Base-by-base conservation (phyloP, 2,113 vertebrate genomes). In the Cebus imitator region DNA sequence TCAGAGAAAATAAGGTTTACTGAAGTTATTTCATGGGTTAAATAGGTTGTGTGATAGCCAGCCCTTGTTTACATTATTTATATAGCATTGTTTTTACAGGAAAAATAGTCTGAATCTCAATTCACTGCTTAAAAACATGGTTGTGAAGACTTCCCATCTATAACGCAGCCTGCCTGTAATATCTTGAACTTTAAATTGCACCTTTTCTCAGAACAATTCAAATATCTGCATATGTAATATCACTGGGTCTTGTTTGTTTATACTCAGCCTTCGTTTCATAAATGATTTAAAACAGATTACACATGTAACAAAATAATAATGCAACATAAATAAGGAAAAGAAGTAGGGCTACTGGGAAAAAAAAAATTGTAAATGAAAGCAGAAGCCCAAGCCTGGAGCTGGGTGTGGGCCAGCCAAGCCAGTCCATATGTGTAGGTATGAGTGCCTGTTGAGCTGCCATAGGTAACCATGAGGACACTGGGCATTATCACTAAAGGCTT, bases 171-270 rank as follows among this genome's bases (percentile, higher is more conserved):
- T 96, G 52, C 43, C 23, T 81, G 8, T 90, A 55, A 94, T 90
- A 70, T 61, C 57, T 87, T 97, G 90, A 97, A 96, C 87, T 96
- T 90, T 94, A 95, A 75, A 95, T 88, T 93, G 35, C 2, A 88
- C 43, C 30, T 92, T 97, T 96, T 37, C 66, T 79, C 1, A 14
- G 16, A 87, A 95, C 27, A n/a, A 90, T 43, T 90, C 35, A 61
- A 97, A 85, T 81, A 92, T 82, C 52, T 96, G 45, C 16, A 64
- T 52, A 5, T 76, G 20, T 66, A 92, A 52, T 88, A 92, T 81
- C 72, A 81, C 25, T 76, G n/a, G 72, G 72, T 95, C 94, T 96
- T 96, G 14, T 79, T 96, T 94, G 48, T 96, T 98, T 95, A 66
- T 85, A 58, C 18, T 94, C 32, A 87, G 40, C 4, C 58, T 92